Evolutionary conservation across 1,140 invertebrate species (phyloP).

Genomic region (Cherax destructor): DNA sequence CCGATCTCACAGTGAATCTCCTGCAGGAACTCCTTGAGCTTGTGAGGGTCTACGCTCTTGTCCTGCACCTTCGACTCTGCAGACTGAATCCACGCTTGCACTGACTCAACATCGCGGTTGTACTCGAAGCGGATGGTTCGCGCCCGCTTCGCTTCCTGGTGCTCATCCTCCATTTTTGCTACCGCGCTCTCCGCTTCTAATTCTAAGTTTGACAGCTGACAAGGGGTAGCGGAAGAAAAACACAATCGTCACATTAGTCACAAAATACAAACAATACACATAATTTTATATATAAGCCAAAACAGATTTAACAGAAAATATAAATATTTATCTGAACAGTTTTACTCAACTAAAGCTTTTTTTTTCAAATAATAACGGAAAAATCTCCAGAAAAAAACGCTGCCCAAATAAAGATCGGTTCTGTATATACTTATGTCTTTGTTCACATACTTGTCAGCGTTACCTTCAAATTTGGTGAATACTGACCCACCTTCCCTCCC

Average conservation of each 20-base stretch:
- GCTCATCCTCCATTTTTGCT: conserved; percentile 89
- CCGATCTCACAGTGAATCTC: conserved; percentile 86
- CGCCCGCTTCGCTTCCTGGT: conserved; percentile 89
- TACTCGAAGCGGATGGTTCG: conserved; percentile 88
- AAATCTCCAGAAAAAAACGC: no score
- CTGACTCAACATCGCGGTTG: conserved; percentile 84
- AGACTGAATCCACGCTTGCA: conserved; percentile 87
- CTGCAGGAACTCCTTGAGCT: conserved; percentile 85
- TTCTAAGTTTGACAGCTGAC: conserved; percentile 75
- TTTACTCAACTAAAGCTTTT: no score
- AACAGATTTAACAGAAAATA: no score
- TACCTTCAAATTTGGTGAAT: no score
- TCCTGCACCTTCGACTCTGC: conserved; percentile 90
- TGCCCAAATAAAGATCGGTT: no score
- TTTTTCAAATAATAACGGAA: no score
- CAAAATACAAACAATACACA: neutral
- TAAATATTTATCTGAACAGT: no score
- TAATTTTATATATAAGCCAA: neutral
- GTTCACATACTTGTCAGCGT: no score
- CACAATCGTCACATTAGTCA: no score
- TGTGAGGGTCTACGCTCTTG: conserved; percentile 84
- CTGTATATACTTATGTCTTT: no score
- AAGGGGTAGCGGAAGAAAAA: neutral
- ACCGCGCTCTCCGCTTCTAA: conserved; percentile 85
- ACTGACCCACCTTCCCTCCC: no score